Evolutionary conservation across 2,888 invertebrate genomes (phyloP), one percentile per base, ranked within the genome.

Genomic region (Lordiphosa fenestrarum): DNA sequence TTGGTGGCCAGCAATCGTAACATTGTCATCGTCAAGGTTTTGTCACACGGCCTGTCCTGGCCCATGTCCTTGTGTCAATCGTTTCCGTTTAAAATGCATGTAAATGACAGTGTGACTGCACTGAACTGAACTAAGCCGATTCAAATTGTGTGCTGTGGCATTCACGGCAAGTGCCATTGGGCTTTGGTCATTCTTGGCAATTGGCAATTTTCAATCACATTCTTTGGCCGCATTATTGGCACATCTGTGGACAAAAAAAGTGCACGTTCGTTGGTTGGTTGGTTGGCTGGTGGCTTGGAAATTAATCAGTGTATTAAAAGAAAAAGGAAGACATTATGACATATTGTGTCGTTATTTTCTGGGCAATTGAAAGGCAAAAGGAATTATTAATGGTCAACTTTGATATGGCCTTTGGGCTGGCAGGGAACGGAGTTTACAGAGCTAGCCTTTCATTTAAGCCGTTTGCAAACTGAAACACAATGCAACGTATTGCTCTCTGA

Each of bases 41-140:
- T 44, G 30, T 44, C 44, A 44, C 30, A 44, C 30, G 9, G 2
- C 9, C 9, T 30, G 30, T 30, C 15, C 13, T 15, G 33, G 6
- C 15, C 44, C 38, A 30, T 44, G 42, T 37, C 52, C 37, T 52
- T 44, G 42, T 37, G 41, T 37, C 41, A 53, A 37, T 44, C 38
- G 23, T 44, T 44, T 53, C 53, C 10, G 37, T 33, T 42, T 10
- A 46, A 12, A 12, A 53, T 53, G 47, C 13, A 37, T 37, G 21
- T 46, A 15, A 30, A 30, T 30, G 30, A 9, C 30, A 30, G 9
- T 30, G 30, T 30, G 30, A 30, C 30, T 30, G 35, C 42, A 41
- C 23, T 52, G 52, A 6, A 21, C 19, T 44, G 47, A 47, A 35
- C 35, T 40, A 9, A 30, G 30, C 30, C 40, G 30, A 39, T 35